Percentiles rank a stretch among this genome's conserved stretches.
Conservation (phyloP, 2,797 vertebrate species). For the Parotocinclus haroldoi region DNA sequence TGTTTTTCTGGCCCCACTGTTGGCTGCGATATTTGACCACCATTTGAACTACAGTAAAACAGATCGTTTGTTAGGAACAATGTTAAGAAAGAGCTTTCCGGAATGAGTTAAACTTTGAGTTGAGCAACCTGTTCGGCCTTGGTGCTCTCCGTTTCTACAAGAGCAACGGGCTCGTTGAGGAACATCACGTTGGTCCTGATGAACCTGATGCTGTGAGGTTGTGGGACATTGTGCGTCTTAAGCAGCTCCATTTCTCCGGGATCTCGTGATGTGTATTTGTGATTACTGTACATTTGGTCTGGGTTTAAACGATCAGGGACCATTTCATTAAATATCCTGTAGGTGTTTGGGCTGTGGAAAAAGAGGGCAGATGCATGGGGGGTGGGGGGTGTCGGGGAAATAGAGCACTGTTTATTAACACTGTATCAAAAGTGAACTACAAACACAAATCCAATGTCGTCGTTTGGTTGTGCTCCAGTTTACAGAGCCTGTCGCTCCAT, state of each 20-base stretch:
- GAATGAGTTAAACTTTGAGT: neutral
- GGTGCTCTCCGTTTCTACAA: constrained; percentile 38
- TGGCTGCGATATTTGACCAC: constrained; percentile 26
- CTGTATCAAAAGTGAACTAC: no score
- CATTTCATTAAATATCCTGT: constrained; percentile 48
- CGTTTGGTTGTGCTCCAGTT: no score
- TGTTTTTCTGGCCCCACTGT: neutral
- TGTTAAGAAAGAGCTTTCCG: no score
- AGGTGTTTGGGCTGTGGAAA: constrained; percentile 48
- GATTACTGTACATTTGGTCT: constrained; percentile 18
- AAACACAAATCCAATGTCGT: no score
- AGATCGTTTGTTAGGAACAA: no score
- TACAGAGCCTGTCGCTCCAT: no score
- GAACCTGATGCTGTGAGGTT: constrained; percentile 43
- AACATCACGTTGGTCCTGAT: constrained; percentile 52
- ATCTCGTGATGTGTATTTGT: constrained; percentile 14
- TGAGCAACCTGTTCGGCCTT: constrained; percentile 38
- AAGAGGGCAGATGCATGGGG: neutral
- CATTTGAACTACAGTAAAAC: constrained; percentile 32
- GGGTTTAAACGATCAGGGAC: constrained; percentile 40
- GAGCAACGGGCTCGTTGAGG: constrained; percentile 46
- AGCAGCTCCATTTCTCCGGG: constrained; percentile 4
- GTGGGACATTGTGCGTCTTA: constrained; percentile 44
- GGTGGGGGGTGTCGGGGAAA: no score
- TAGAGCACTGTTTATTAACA: neutral